These are phyloP conservation scores for Cuniculus paca DNA, from an alignment of 2,797 vertebrate species.

Conservation along the genomic window DNA sequence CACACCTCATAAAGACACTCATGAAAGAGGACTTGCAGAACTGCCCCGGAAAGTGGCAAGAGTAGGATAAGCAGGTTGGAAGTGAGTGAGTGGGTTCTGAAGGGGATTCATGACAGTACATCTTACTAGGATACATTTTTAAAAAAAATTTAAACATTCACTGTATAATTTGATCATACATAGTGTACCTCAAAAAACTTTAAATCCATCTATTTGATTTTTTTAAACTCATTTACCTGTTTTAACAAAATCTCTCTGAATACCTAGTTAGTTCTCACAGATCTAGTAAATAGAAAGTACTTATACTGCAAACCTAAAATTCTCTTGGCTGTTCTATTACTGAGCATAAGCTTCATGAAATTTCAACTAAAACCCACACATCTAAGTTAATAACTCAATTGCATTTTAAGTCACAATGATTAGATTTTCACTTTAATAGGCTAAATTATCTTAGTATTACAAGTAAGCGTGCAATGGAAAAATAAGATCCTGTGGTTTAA, in stretches of 20 bases:
- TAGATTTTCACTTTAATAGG: slow-evolving; percentile 45
- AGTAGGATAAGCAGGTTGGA: background rate
- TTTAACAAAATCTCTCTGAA: slow-evolving; percentile 37
- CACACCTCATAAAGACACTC: background rate
- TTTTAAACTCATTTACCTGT: background rate
- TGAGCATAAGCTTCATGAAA: background rate
- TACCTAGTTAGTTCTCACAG: background rate
- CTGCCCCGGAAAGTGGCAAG: background rate
- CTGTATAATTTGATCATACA: background rate
- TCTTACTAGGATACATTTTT: background rate
- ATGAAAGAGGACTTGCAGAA: background rate
- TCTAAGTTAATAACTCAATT: slow-evolving; percentile 68
- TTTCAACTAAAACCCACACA: slow-evolving; percentile 55
- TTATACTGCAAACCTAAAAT: background rate
- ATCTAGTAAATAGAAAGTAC: background rate
- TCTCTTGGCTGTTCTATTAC: slow-evolving; percentile 22
- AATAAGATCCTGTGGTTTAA: background rate
- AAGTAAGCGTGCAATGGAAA: slow-evolving; percentile 30
- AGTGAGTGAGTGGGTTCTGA: background rate
- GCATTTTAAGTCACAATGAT: slow-evolving; percentile 63
- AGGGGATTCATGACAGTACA: background rate
- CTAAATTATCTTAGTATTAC: background rate
- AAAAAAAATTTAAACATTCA: background rate
- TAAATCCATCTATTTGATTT: background rate
- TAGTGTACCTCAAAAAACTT: background rate